phyloP scores from a whole-genome alignment of 64 coral and sea anemone genomes.

The Montipora cactus region DNA sequence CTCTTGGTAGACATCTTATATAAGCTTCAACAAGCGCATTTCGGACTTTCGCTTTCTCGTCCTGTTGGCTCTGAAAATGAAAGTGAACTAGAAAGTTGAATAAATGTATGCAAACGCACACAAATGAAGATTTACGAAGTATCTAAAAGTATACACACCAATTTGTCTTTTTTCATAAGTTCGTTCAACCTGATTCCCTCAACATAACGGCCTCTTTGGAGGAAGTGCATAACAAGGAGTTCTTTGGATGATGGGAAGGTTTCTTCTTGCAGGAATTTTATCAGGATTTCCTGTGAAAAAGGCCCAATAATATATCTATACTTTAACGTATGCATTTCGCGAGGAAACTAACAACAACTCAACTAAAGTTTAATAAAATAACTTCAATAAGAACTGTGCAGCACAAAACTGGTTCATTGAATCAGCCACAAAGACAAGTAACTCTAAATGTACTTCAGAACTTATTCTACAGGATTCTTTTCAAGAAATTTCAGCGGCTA shows the following conservation, averaged over 20 bases:
- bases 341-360: too few relatives aligned
- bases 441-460: too few relatives aligned
- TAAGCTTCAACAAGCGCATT: constrained; percentile 94
- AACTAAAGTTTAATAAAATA: too few relatives aligned
- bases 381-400: too few relatives aligned
- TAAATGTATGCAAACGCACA: background rate
- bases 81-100: background rate
- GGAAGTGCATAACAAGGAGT: constrained; percentile 91
- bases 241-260: constrained; percentile 75
- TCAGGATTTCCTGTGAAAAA: constrained; percentile 75
- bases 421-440: too few relatives aligned
- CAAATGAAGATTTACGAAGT: background rate
- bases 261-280: constrained; percentile 74
- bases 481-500: too few relatives aligned
- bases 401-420: too few relatives aligned
- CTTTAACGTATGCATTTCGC: too few relatives aligned
- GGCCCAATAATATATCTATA: background rate
- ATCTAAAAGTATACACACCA: constrained; percentile 41
- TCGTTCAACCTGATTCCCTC: constrained; percentile 95
- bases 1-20: constrained; percentile 81
- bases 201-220: constrained; percentile 86
- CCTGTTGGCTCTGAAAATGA: background rate
- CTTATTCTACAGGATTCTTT: too few relatives aligned
- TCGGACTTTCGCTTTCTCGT: constrained; percentile 86
- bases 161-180: constrained; percentile 66